Evolutionary conservation across 2,797 vertebrate genomes (phyloP), one percentile per base, ranked within the genome.

Genomic region (Myotis pilosus): DNA sequence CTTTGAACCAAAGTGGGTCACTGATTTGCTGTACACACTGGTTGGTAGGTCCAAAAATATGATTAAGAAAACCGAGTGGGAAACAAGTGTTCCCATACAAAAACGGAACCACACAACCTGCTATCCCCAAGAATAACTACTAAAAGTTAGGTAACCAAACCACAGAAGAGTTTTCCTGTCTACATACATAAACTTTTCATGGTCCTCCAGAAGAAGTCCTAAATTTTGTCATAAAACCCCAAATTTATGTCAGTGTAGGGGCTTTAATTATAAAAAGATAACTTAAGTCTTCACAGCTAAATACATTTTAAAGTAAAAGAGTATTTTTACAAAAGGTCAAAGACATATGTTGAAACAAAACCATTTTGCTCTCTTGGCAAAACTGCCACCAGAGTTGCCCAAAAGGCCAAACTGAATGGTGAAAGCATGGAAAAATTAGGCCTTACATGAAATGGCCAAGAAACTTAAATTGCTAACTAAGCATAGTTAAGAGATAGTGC

Each of bases 281-380:
- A 94, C 53, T 80, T 82, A 38, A 87, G 13, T 57, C 33, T 92
- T 64, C 28, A 87, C 28, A 87, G n/a, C 53, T 84, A 49, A 90
- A 80, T 49, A 80, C 6, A 87, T 68, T 84, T 84, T 81, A 94
- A 72, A 20, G 66, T 68, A 80, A 83, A 95, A 84, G n/a, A 33
- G 6, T 55, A 53, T 76, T 55, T 91, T 79, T 60, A 68, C 8
- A 75, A 78, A 92, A 87, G n/a, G 36, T 83, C 78, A 91, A 90
- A 20, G 16, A 80, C 6, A 49, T 72, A 79, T 57, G 83, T 41
- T 89, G 33, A 75, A 96, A 89, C 55, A 38, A 91, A 88, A 79
- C 13, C 7, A 68, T 76, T 87, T 75, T 94, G 33, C 11, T 69
- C 36, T 64, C 16, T 57, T 85, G 60, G 62, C 55, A 30, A 85